Evolutionary conservation across 2,888 invertebrate species (phyloP), one percentile per base, ranked within the genome.

Genomic region (Microctonus hyperodae): DNA sequence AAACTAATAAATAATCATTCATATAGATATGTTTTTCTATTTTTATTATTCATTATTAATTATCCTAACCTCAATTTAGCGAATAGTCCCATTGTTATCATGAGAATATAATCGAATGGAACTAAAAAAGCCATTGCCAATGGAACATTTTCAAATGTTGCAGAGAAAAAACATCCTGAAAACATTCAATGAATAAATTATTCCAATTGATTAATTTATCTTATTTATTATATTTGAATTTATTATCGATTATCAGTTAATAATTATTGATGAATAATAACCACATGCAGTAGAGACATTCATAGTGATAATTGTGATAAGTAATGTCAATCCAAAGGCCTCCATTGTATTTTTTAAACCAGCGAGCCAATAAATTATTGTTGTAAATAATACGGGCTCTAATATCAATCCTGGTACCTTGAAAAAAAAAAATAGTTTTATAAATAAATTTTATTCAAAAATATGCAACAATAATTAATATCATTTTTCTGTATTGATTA

Each of bases 211-310:
- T 44, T 44, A 7, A n/a, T 16, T 7, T 44, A 13, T 16, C 16
- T 16, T 0, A 20, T 40, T 55, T 83, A 83, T 70, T 33, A n/a
- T 56, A 48, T 63, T 44, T 53, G 37, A 60, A 40, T 25, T 63
- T 20, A 48, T n/a, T 10, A 11, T 35, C 10, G 2, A 35, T 35
- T 50, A 33, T 55, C 28, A 53, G 9, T 25, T 48, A 53, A n/a
- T 22, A 13, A 53, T 44, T 16, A 1, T 44, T 16, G 1, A 16
- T 44, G 1, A 20, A 44, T 44, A 44, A 44, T 86, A 84, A 91
- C 95, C 95, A 81, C 94, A 95, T 33, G 95, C 92, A 44, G 93
- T 91, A n/a, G 95, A 91, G 6, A 93, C 92, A 79, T 94, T 95
- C 84, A 94, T 91, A 55, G 94, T 93, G 73, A 95, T 83, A 70